Evolutionary conservation across 1,140 invertebrate species (phyloP).

Genomic region (Lycorma delicatula): DNA sequence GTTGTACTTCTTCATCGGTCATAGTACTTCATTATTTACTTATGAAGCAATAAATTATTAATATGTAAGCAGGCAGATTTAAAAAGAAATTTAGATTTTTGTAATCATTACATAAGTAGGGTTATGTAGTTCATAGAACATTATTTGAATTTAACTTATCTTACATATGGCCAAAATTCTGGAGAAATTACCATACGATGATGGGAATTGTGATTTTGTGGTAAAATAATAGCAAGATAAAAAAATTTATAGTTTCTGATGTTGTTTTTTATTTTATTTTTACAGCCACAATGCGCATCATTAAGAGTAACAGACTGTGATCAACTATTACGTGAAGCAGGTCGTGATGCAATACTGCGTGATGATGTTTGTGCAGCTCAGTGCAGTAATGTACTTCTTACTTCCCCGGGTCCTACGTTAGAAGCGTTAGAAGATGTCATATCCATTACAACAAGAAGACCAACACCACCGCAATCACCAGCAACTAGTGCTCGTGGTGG

Average conservation of each 20-base stretch:
- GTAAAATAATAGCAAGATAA: too few species aligned
- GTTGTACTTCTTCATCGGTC: too few species aligned
- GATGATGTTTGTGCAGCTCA: constrained; percentile 87
- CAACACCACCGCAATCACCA: not conserved
- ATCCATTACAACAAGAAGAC: constrained; percentile 19
- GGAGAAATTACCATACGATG: not conserved
- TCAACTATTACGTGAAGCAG: constrained; percentile 68
- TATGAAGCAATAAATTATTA: too few species aligned
- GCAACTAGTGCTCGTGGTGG: not conserved
- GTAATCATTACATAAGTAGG: too few species aligned
- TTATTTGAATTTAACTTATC: too few species aligned
- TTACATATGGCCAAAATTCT: not conserved
- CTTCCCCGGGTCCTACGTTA: constrained; percentile 30
- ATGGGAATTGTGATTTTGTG: not conserved
- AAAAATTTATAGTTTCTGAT: too few species aligned
- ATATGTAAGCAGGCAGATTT: too few species aligned
- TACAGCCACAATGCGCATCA: constrained; percentile 82
- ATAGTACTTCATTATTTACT: too few species aligned
- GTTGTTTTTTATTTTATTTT: too few species aligned
- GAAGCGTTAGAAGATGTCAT: constrained; percentile 16
- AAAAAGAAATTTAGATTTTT: too few species aligned
- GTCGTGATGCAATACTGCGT: constrained; percentile 66
- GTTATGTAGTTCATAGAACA: too few species aligned
- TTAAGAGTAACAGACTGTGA: constrained; percentile 80
- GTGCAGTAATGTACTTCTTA: constrained; percentile 56